A percentile compares a stretch with the other conserved stretches of the same genome.
Conservation (phyloP, 2,113 vertebrate species). For the Gavialis gangeticus region DNA sequence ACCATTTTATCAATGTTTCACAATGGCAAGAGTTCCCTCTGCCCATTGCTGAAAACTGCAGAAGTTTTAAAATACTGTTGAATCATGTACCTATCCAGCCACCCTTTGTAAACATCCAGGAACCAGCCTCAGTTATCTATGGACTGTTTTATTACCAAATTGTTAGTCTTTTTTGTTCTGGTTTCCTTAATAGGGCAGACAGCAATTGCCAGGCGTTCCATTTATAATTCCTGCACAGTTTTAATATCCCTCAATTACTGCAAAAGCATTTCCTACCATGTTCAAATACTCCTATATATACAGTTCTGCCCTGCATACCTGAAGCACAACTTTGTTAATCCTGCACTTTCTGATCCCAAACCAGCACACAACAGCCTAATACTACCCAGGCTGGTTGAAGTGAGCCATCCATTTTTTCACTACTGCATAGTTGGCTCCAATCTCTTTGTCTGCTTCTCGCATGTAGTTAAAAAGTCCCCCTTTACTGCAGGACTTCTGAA, state of each 20-base stretch:
- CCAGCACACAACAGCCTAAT: not conserved
- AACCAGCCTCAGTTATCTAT: not conserved
- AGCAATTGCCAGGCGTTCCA: not conserved
- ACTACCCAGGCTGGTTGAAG: not conserved
- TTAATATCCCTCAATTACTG: not conserved
- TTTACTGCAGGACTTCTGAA: too few relatives aligned
- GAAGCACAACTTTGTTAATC: not conserved
- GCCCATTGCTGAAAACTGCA: not conserved
- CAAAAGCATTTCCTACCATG: not conserved
- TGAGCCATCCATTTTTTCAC: not conserved
- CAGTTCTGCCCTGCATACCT: not conserved
- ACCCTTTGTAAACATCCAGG: not conserved
- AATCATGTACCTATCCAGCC: not conserved
- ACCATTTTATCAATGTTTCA: not conserved
- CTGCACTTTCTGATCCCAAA: not conserved
- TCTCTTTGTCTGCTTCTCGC: too few relatives aligned
- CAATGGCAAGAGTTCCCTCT: not conserved
- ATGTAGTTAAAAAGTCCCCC: too few relatives aligned
- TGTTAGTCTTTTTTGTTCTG: not conserved
- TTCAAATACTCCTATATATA: not conserved
- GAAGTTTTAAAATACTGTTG: not conserved
- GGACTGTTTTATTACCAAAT: not conserved
- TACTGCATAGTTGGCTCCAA: not conserved
- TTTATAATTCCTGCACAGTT: not conserved
- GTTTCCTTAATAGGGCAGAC: not conserved